Conservation (phyloP, 2,888 invertebrate genomes). For the Cantharis flavilabris region DNA sequence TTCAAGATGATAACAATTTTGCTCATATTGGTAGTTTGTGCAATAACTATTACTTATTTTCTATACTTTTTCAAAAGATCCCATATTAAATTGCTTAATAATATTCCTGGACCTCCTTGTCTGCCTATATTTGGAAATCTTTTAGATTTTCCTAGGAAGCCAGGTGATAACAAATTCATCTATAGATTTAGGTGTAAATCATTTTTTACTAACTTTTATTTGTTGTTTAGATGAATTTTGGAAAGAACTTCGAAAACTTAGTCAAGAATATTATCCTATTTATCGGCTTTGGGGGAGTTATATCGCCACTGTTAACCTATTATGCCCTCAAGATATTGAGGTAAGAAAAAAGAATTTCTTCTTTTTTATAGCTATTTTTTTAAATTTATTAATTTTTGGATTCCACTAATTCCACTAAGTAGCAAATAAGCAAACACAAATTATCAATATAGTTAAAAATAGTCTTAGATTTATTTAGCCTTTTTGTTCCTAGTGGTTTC, state of each 20-base stretch:
- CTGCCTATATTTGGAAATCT: constrained; percentile 31
- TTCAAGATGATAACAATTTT: not conserved
- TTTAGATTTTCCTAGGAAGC: constrained; percentile 19
- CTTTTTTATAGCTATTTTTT: too few species aligned
- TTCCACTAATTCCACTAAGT: too few species aligned
- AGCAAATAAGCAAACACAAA: too few species aligned
- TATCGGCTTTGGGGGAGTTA: constrained; percentile 43
- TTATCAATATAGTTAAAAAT: too few species aligned
- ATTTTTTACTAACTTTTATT: not conserved
- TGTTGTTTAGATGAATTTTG: constrained; percentile 28
- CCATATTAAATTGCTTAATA: constrained; percentile 6
- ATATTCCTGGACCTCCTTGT: constrained; percentile 32
- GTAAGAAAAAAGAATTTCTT: constrained; percentile 29
- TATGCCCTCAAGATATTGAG: constrained; percentile 59
- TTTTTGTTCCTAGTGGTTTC: too few species aligned
- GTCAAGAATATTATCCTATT: constrained; percentile 19
- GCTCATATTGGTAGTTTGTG: not conserved
- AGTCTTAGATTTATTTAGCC: too few species aligned
- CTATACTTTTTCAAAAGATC: not conserved
- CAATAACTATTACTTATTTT: not conserved
- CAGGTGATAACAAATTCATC: constrained; percentile 19
- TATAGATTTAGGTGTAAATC: not conserved
- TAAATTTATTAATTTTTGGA: too few species aligned
- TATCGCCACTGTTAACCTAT: constrained; percentile 49
- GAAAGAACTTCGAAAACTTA: constrained; percentile 6